Conservation (phyloP, 2,888 invertebrate genomes). For the Dascillus cervinus region DNA sequence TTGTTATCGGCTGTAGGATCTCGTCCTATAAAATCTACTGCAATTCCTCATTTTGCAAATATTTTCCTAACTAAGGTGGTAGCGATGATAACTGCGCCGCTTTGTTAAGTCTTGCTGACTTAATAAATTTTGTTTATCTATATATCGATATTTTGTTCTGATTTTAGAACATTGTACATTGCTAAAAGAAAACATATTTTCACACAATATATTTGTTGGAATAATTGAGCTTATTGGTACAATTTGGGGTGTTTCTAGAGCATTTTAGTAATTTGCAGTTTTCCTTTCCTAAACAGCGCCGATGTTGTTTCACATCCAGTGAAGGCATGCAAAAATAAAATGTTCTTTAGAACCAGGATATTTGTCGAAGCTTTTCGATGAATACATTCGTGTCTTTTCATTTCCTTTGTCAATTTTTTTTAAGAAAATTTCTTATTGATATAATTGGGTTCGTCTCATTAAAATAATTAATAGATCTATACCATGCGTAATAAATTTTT, state of each 20-base stretch:
- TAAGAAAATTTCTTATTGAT: constrained; percentile 27
- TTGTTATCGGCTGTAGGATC: constrained; percentile 27
- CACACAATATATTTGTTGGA: constrained; percentile 30
- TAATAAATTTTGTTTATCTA: constrained; percentile 24
- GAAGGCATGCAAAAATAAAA: constrained; percentile 23
- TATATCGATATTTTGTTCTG: constrained; percentile 18
- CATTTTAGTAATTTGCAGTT: constrained; percentile 21
- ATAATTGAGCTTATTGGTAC: constrained; percentile 24
- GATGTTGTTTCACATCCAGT: constrained; percentile 27
- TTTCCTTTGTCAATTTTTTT: constrained; percentile 34
- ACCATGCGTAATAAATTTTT: too few relatives aligned
- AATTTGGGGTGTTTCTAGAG: constrained; percentile 27
- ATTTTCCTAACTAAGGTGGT: constrained; percentile 26
- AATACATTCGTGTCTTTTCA: constrained; percentile 31
- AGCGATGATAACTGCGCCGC: constrained; percentile 30
- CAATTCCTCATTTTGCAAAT: constrained; percentile 21
- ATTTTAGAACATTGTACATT: constrained; percentile 32
- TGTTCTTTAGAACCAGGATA: constrained; percentile 21
- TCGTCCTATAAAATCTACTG: constrained; percentile 25
- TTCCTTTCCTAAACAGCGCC: constrained; percentile 25
- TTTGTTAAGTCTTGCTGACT: constrained; percentile 30
- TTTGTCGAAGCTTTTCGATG: constrained; percentile 28
- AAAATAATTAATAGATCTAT: constrained; percentile 34
- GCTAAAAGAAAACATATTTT: constrained; percentile 26
- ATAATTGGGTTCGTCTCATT: constrained; percentile 29